These are phyloP conservation scores for Volucella inflata DNA, from an alignment of 2,888 invertebrate species.

Conservation along the genomic window DNA sequence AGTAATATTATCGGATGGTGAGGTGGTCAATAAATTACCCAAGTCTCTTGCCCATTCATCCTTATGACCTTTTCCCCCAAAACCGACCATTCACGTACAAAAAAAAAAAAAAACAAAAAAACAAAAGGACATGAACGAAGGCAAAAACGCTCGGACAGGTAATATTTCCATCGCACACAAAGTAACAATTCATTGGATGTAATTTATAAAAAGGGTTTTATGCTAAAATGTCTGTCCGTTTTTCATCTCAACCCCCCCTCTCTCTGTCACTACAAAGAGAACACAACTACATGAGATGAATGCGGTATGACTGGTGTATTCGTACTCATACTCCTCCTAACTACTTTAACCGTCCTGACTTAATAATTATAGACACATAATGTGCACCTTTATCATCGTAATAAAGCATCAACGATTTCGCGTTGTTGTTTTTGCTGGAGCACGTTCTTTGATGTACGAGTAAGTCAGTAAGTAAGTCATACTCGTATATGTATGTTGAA, in stretches of 20 bases:
- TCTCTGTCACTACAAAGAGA: background rate
- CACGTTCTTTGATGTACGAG: background rate
- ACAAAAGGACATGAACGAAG: slow-evolving; percentile 41
- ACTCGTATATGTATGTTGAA: background rate
- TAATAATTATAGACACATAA: slow-evolving; percentile 64
- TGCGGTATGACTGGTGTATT: background rate
- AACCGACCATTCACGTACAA: background rate
- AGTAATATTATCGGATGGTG: slow-evolving; percentile 4
- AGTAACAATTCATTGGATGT: slow-evolving; percentile 70
- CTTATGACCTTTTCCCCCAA: too few relatives aligned
- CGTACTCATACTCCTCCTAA: too few relatives aligned
- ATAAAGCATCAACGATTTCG: slow-evolving; percentile 67
- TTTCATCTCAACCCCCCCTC: background rate
- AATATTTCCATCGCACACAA: slow-evolving; percentile 67
- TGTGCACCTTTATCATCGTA: slow-evolving; percentile 70
- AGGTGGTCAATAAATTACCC: slow-evolving; percentile 60
- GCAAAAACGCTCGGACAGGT: slow-evolving; percentile 58
- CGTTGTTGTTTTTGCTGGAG: slow-evolving; percentile 18
- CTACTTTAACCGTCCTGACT: background rate
- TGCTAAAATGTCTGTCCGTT: slow-evolving; percentile 54
- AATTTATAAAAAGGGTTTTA: slow-evolving; percentile 74
- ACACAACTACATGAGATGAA: too few relatives aligned
- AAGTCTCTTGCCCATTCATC: background rate
- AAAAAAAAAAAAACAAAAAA: slow-evolving; percentile 15
- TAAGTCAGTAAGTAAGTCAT: background rate